Evolutionary conservation across 2,888 invertebrate species (phyloP).

Genomic region (Archips crataeganus): DNA sequence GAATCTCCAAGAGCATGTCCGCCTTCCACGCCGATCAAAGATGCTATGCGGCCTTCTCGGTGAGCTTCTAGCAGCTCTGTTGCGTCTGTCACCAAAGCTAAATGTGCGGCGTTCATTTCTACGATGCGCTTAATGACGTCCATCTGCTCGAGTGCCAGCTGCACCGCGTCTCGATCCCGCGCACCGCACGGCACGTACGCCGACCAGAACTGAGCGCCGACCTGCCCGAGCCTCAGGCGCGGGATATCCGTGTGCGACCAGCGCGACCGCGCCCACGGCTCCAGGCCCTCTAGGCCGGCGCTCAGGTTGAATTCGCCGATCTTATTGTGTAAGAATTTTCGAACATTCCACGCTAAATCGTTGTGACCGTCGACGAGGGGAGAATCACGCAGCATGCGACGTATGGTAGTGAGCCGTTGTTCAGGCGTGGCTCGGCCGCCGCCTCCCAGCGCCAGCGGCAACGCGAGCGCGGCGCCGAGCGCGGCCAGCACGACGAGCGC

Average conservation of each 20-base stretch:
- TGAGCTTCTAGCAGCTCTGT: constrained; percentile 90
- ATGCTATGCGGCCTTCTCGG: constrained; percentile 92
- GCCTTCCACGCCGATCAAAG: constrained; percentile 96
- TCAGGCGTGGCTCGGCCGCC: constrained; percentile 84
- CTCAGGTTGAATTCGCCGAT: constrained; percentile 89
- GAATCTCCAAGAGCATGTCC: constrained; percentile 97
- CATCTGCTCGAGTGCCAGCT: constrained; percentile 94
- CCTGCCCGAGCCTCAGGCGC: constrained; percentile 91
- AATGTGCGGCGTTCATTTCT: constrained; percentile 91
- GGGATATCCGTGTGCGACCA: constrained; percentile 98
- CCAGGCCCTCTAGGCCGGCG: constrained; percentile 87
- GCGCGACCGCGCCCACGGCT: constrained; percentile 94
- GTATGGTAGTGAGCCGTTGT: constrained; percentile 88
- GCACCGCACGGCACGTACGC: constrained; percentile 95
- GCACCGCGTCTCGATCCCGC: constrained; percentile 93
- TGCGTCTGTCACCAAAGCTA: constrained; percentile 90
- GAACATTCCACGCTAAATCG: constrained; percentile 95
- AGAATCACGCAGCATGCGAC: constrained; percentile 88
- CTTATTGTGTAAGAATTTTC: constrained; percentile 94
- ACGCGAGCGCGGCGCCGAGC: constrained; percentile 85
- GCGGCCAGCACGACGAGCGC: constrained; percentile 86
- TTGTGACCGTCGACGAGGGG: constrained; percentile 93
- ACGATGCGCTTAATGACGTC: constrained; percentile 91
- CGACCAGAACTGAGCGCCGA: constrained; percentile 97
- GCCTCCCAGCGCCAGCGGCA: constrained; percentile 84